phyloP scores from a whole-genome alignment of 2,113 vertebrate genomes.

The Eira barbara region DNA sequence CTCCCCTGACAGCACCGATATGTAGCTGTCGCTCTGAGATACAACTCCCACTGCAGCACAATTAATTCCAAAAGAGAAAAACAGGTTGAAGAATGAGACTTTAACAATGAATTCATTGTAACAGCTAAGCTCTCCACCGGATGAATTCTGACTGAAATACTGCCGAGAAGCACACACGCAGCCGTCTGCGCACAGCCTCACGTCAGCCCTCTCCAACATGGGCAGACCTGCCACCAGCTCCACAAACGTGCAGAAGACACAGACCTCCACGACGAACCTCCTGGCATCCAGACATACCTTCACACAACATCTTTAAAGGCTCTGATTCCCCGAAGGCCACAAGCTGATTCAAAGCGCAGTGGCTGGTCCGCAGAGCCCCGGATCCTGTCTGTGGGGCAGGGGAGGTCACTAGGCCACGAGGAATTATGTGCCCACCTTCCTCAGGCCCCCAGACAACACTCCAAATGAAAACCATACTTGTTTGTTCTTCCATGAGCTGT shows the following conservation, averaged over 20 bases:
- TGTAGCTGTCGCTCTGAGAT: neutral
- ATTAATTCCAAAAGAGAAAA: conserved; percentile 42
- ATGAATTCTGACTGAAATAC: neutral
- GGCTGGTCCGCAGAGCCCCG: neutral
- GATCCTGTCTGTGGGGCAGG: neutral
- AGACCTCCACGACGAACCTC: neutral
- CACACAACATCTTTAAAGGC: neutral
- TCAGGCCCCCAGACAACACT: neutral
- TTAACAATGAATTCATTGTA: conserved; percentile 8
- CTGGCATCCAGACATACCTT: neutral
- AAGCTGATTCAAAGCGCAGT: neutral
- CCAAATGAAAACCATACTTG: neutral
- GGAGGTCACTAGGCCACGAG: neutral
- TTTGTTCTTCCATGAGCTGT: neutral
- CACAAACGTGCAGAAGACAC: neutral
- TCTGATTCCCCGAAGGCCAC: neutral
- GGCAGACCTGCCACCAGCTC: neutral
- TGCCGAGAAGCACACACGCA: neutral
- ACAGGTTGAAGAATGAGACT: neutral
- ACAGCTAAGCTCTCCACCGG: neutral
- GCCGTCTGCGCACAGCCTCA: neutral
- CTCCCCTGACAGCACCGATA: neutral
- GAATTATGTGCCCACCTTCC: neutral
- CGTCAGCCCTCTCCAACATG: neutral
- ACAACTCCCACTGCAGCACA: neutral